Percentiles rank a stretch among this genome's conserved stretches.
These are phyloP conservation scores for Isichthys henryi DNA, from an alignment of 2,113 vertebrate species.

Conservation along the genomic window DNA sequence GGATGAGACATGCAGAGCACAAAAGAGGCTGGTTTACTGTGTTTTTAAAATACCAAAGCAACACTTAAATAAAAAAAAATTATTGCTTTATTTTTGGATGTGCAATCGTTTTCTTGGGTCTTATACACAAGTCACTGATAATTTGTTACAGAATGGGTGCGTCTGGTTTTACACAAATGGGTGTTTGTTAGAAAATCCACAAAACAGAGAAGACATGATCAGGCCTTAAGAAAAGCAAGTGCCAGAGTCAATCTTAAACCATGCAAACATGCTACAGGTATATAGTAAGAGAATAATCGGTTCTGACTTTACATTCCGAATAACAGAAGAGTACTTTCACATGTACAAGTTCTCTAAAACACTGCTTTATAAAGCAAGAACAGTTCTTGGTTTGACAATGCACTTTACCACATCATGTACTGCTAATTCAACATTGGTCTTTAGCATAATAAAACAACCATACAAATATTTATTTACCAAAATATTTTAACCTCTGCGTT, in stretches of 20 bases:
- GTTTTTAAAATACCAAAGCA: background rate
- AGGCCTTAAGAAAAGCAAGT: background rate
- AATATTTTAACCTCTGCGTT: constrained; percentile 9
- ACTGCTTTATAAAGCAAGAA: constrained; percentile 17
- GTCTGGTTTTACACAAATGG: background rate
- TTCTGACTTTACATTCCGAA: constrained; percentile 16
- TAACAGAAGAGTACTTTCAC: constrained; percentile 16
- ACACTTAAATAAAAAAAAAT: constrained; percentile 37
- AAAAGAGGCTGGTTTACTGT: background rate
- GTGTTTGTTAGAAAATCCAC: constrained; percentile 13
- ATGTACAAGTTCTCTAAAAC: constrained; percentile 7
- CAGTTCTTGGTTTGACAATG: constrained; percentile 11
- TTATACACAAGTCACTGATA: constrained; percentile 22
- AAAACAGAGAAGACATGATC: constrained; percentile 10
- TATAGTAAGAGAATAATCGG: constrained; percentile 32
- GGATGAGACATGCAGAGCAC: background rate
- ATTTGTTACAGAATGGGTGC: background rate
- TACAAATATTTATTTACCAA: constrained; percentile 24
- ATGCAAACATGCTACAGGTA: constrained; percentile 52
- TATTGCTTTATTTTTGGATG: constrained; percentile 37
- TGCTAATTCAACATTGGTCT: constrained; percentile 13
- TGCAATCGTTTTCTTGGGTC: constrained; percentile 31
- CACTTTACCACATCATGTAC: background rate
- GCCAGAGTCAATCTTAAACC: constrained; percentile 31
- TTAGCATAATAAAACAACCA: constrained; percentile 30